A percentile compares a stretch with the other conserved stretches of the same genome.
These are phyloP conservation scores for Telmatherina bonti DNA, from an alignment of 2,797 vertebrate species.

Conservation along the genomic window DNA sequence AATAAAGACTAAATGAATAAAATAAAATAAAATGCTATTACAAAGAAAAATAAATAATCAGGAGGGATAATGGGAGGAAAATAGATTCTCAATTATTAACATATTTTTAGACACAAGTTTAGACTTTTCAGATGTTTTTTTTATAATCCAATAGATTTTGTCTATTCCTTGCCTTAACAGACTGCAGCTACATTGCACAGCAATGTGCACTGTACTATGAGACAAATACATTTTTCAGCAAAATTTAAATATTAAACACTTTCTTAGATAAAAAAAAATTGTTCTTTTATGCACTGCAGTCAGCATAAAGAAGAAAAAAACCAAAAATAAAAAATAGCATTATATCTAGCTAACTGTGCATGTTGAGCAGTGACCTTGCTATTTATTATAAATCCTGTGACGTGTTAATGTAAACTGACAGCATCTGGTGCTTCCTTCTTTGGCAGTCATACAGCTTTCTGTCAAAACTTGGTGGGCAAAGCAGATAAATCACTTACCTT, in stretches of 20 bases:
- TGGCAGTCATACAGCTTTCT: slow-evolving; percentile 30
- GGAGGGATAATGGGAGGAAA: no score
- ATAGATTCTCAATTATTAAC: no score
- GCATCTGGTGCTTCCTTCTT: not conserved
- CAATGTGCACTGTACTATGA: not conserved
- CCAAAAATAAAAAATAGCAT: no score
- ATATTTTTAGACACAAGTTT: no score
- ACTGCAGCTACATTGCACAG: not conserved
- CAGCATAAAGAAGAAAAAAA: no score
- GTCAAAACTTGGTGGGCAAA: slow-evolving; percentile 32
- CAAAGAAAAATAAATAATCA: no score
- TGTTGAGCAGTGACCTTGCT: slow-evolving; percentile 7
- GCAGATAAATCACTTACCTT: slow-evolving; percentile 88
- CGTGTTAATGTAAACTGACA: not conserved
- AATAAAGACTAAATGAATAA: no score
- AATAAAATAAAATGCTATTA: no score
- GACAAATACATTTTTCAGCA: not conserved
- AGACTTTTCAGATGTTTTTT: no score
- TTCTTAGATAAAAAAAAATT: no score
- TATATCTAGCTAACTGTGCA: not conserved
- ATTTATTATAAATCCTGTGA: not conserved
- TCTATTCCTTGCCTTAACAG: not conserved
- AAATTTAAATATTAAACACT: not conserved
- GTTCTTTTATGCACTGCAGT: no score
- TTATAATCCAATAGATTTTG: no score